Conservation (phyloP, 2,113 vertebrate species). For the Grammomys dolichurus region DNA sequence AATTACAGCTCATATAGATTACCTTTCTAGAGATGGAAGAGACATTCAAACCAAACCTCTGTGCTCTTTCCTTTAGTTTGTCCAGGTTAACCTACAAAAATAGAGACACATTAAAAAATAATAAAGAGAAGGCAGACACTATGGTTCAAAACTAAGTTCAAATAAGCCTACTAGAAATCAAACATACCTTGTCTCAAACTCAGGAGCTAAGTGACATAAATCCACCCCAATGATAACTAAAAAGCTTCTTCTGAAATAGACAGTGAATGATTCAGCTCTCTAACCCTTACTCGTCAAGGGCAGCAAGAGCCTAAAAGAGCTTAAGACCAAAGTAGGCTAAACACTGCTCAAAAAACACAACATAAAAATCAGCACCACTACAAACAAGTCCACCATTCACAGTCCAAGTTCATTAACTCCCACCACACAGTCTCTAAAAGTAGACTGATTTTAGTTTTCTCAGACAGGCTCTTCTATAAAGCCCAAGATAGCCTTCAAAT, state of each 20-base stretch:
- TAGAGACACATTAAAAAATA: background rate
- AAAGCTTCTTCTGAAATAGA: slow-evolving; percentile 17
- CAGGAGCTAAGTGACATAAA: background rate
- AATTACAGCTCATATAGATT: slow-evolving; percentile 67
- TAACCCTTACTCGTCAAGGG: slow-evolving; percentile 54
- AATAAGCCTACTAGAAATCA: slow-evolving; percentile 1
- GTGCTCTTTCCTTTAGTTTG: slow-evolving; percentile 95
- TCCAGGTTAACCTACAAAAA: slow-evolving; percentile 91
- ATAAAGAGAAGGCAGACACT: slow-evolving; percentile 56
- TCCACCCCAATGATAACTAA: slow-evolving; percentile 53
- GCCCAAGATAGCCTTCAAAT: background rate
- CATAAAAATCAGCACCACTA: slow-evolving; percentile 23
- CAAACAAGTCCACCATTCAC: slow-evolving; percentile 41
- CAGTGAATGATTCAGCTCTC: slow-evolving; percentile 8
- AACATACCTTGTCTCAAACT: background rate
- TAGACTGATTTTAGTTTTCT: background rate
- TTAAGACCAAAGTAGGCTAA: slow-evolving; percentile 66
- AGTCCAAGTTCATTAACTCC: slow-evolving; percentile 55
- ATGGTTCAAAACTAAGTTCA: slow-evolving; percentile 13
- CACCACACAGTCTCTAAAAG: background rate
- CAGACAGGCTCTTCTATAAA: background rate
- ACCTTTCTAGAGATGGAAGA: slow-evolving; percentile 96
- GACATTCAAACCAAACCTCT: slow-evolving; percentile 95
- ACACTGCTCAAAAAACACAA: slow-evolving; percentile 52
- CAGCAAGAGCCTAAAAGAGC: background rate